phyloP scores from a whole-genome alignment of 2,888 invertebrate genomes.

The Allophyes oxyacanthae region DNA sequence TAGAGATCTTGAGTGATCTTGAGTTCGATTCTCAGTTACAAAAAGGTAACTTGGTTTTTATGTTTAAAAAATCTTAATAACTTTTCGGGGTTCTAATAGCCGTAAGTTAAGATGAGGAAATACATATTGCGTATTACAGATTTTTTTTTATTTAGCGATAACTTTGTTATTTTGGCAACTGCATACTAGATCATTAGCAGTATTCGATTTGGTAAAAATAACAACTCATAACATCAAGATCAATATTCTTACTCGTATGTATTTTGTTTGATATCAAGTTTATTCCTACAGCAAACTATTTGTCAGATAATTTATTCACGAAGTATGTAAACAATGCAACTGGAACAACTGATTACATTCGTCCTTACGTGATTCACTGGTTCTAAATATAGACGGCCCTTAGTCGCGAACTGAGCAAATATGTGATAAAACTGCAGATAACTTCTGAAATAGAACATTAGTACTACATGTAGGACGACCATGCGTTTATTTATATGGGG shows the following conservation, averaged over 20 bases:
- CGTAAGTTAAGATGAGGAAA: too few relatives aligned
- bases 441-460: conserved; percentile 51
- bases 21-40: too few relatives aligned
- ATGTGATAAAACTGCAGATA: conserved; percentile 47
- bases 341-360: conserved; percentile 41
- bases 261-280: too few relatives aligned
- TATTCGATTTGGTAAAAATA: too few relatives aligned
- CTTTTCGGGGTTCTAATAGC: too few relatives aligned
- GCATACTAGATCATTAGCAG: too few relatives aligned
- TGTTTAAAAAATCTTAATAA: too few relatives aligned
- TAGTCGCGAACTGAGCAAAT: conserved; percentile 34
- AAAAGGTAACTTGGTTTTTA: too few relatives aligned
- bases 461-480: conserved; percentile 17
- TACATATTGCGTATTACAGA: too few relatives aligned
- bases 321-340: conserved; percentile 38
- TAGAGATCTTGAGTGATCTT: too few relatives aligned
- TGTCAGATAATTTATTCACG: conserved; percentile 30
- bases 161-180: too few relatives aligned
- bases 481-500: background rate
- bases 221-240: background rate
- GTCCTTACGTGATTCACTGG: conserved; percentile 50
- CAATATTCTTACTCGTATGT: background rate
- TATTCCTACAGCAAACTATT: conserved; percentile 6
- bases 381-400: conserved; percentile 55
- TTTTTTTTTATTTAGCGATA: too few relatives aligned